phyloP scores from a whole-genome alignment of 2,888 invertebrate genomes.

The Celastrina argiolus region DNA sequence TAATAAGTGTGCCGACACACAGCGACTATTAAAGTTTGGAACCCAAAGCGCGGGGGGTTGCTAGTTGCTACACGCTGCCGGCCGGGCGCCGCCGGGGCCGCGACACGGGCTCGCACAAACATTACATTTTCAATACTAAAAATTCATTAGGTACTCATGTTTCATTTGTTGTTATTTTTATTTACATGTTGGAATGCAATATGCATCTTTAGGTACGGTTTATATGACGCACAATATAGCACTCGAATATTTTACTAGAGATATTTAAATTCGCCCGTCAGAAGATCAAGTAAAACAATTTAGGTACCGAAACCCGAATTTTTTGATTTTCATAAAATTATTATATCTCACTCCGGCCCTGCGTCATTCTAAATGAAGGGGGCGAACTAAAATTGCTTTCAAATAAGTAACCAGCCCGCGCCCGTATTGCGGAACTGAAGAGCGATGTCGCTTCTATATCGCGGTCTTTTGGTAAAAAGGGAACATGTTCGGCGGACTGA shows the following conservation, averaged over 20 bases:
- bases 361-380: slow-evolving; percentile 57
- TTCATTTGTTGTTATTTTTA: no score
- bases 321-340: no score
- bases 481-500: no score
- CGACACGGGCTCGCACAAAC: slow-evolving; percentile 31
- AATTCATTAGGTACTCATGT: no score
- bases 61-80: no score
- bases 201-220: no score
- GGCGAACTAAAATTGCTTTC: slow-evolving; percentile 73
- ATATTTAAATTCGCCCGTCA: no score
- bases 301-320: no score
- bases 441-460: slow-evolving; percentile 33
- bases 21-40: slow-evolving; percentile 19
- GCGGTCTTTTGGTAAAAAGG: slow-evolving; percentile 26
- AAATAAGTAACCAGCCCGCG: slow-evolving; percentile 64
- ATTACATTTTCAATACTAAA: neutral
- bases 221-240: no score
- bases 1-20: slow-evolving; percentile 20
- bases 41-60: neutral
- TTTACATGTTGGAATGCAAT: no score
- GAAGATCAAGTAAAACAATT: no score
- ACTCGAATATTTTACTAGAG: no score
- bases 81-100: slow-evolving; percentile 18
- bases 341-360: slow-evolving; percentile 39
- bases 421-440: slow-evolving; percentile 41